Base-by-base conservation (phyloP, 2,797 vertebrate genomes). In the Amphiprion clarkii region DNA sequence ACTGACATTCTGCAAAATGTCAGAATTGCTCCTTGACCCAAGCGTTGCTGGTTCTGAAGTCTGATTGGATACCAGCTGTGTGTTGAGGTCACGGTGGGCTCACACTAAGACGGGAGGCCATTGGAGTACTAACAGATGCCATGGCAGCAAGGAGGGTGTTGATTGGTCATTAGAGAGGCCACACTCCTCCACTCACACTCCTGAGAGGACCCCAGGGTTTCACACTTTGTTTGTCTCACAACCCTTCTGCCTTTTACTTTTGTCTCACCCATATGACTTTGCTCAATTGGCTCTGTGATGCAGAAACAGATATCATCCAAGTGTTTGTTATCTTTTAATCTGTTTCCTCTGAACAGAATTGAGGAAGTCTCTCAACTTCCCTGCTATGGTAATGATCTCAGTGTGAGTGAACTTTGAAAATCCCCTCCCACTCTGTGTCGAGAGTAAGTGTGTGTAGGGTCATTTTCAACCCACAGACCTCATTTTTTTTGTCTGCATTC, bases 91-190 rank as follows among this genome's bases (percentile, higher is more conserved):
- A 87, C 42, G 27, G 71, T n/a, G 74, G 89, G 90, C 90, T 94
- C 86, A 86, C 92, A 91, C 93, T 91, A 81, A 84, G 88, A 86
- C 60, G 62, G 82, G 84, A 91, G 91, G 91, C 89, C 87, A 88
- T 87, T 78, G 92, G 89, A 92, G 85, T 80, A 91, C 86, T 88
- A 93, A 89, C 92, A 93, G 93, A 94, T 93, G 92, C 90, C 81
- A 87, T 83, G 86, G 92, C 88, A 92, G 91, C 82, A 79, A 89
- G 87, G 82, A 93, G 88, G 92, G 94, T 95, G 94, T 95, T 95
- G 93, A 95, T 95, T 95, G 94, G 94, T 93, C 90, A 93, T 94
- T 93, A 94, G 90, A 93, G 91, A 86, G 89, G 88, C 91, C 89
- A 86, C 85, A 87, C 92, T 93, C 81, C 79, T 88, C 85, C 76